phyloP scores from a whole-genome alignment of 2,797 vertebrate genomes.

The Picus viridis region DNA sequence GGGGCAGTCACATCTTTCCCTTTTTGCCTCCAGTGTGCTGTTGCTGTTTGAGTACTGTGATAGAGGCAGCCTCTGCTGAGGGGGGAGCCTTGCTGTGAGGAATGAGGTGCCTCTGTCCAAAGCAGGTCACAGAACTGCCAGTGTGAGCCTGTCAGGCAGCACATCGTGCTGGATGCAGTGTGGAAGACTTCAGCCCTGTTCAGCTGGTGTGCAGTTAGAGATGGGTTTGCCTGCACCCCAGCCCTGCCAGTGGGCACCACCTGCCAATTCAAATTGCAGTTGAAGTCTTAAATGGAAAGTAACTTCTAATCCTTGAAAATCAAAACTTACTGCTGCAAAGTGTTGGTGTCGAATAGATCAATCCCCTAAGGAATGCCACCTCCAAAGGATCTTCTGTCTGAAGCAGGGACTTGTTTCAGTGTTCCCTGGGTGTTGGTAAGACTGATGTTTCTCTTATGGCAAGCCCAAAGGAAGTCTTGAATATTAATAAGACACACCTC shows the following conservation, averaged over 20 bases:
- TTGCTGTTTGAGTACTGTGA: not conserved
- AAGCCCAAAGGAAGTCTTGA: not conserved
- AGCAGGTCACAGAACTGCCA: not conserved
- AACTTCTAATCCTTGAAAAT: not conserved
- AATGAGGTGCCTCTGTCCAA: not conserved
- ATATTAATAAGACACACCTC: not conserved
- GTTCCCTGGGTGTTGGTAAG: not conserved
- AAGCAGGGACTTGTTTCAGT: not conserved
- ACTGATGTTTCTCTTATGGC: not conserved
- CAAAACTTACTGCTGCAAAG: not conserved
- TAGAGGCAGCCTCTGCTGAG: not conserved
- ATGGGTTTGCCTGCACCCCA: not conserved
- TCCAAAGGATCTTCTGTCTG: not conserved
- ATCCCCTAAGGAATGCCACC: not conserved
- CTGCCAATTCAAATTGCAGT: not conserved
- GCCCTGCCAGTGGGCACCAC: not conserved
- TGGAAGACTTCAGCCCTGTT: not conserved
- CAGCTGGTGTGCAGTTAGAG: not conserved
- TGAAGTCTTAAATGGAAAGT: not conserved
- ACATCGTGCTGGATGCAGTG: fast-evolving
- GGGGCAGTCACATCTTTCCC: not conserved
- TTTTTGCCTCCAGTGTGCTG: not conserved
- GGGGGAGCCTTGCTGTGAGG: not conserved
- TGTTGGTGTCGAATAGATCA: not conserved
- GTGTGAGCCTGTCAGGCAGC: not conserved